These are phyloP conservation scores for Genyomyrus donnyi DNA, from an alignment of 2,113 vertebrate species.

Conservation along the genomic window DNA sequence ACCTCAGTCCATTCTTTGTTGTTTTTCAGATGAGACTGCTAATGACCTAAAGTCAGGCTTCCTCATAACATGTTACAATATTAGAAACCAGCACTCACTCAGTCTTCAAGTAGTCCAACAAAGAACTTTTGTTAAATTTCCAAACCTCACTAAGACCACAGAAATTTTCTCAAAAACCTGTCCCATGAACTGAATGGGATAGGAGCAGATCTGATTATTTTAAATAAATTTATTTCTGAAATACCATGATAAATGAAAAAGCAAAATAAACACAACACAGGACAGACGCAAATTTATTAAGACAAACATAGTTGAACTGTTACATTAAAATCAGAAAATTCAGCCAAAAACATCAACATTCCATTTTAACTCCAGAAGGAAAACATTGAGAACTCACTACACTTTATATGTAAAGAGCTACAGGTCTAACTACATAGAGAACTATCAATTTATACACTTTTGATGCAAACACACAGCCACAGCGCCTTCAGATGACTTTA, in stretches of 20 bases:
- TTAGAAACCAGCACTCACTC: background rate
- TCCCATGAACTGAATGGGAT: background rate
- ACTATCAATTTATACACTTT: conserved; percentile 43
- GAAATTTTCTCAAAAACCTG: background rate
- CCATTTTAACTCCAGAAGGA: conserved; percentile 42
- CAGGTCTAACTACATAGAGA: conserved; percentile 41
- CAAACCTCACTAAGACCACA: background rate
- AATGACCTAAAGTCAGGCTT: background rate
- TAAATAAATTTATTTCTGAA: background rate
- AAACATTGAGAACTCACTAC: conserved; percentile 32
- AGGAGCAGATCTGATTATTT: background rate
- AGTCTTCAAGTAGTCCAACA: background rate
- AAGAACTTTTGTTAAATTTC: background rate
- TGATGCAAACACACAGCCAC: conserved; percentile 46
- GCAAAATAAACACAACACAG: conserved; percentile 31
- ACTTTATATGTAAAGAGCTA: conserved; percentile 27
- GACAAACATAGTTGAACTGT: conserved; percentile 43
- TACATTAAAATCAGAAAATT: conserved; percentile 39
- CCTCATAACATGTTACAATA: background rate
- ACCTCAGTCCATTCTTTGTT: background rate
- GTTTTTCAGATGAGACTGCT: background rate
- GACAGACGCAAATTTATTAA: conserved; percentile 50
- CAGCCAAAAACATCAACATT: conserved; percentile 46
- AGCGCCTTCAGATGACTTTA: conserved; percentile 32
- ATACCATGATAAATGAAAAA: background rate